A percentile compares a stretch with the other conserved stretches of the same genome.
Evolutionary conservation across 2,797 vertebrate genomes (phyloP).

Genomic region (Neosilurus mollespiculum): DNA sequence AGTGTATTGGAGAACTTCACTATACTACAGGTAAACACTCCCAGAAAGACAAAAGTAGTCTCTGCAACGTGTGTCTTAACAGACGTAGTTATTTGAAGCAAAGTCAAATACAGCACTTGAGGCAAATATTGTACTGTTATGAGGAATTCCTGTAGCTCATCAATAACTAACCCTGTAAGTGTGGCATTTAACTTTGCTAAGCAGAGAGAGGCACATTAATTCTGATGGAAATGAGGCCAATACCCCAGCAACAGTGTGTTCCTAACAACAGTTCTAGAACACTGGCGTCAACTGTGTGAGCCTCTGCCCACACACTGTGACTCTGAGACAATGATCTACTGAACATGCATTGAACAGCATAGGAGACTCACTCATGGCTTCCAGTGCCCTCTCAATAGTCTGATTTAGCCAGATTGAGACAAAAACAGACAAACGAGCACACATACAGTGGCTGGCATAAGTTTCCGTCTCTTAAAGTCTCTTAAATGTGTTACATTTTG

Average conservation of each 20-base stretch:
- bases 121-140: constrained; percentile 18
- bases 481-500: neutral
- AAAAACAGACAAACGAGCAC: constrained; percentile 49
- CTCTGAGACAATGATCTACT: constrained; percentile 70
- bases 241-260: constrained; percentile 65
- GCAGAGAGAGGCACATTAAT: constrained; percentile 41
- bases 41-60: neutral
- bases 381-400: constrained; percentile 64
- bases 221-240: constrained; percentile 53
- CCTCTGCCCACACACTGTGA: constrained; percentile 64
- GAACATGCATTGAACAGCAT: constrained; percentile 71
- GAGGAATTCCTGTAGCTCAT: constrained; percentile 36
- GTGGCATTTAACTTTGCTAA: constrained; percentile 37
- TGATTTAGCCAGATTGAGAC: constrained; percentile 65
- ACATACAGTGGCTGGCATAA: constrained; percentile 25
- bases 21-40: constrained; percentile 83
- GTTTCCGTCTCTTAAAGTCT: neutral
- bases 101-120: neutral
- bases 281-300: constrained; percentile 62
- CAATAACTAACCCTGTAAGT: constrained; percentile 35
- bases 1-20: constrained; percentile 98
- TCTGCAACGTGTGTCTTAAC: neutral
- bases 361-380: constrained; percentile 47
- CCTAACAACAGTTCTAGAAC: constrained; percentile 65
- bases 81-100: neutral